Base-by-base conservation (phyloP, 1,140 invertebrate genomes). In the Rhyzopertha dominica region DNA sequence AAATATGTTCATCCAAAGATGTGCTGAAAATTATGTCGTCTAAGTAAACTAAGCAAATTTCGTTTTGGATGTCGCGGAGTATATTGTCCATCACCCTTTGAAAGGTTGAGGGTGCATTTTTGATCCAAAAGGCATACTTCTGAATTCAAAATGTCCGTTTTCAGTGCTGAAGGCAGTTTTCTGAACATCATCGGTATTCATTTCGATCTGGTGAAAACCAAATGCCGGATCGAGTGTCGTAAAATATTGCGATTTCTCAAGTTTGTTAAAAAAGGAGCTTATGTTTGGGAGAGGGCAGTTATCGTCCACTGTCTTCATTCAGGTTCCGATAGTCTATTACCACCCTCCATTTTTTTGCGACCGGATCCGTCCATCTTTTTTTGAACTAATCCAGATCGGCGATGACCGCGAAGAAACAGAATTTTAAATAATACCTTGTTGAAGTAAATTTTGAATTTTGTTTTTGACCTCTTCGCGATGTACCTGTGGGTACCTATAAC, bases 81-180 rank as follows among this genome's bases (percentile, higher is more conserved):
- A 35, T 18, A 18, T 35, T 18, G 20, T 35, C 5, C 32, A 35
- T 35, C 14, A 35, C 32, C 3, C 32, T n/a, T n/a, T 35, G 5
- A 18, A 35, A 35, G 5, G 32, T 35, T 12, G 5, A 14, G 4
- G 32, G 14, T 3, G 32, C 32, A 19, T 35, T 35, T 35, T 35
- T 35, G n/a, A 35, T 5, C 32, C 32, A 35, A 35, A 35, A 35
- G 32, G 32, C 32, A 35, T 35, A 4, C 32, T 3, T n/a, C 3
- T n/a, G 20, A 18, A 35, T 10, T 35, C 14, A 17, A 16, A 35
- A 4, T 35, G 32, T 18, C 14, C 13, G 10, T 35, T 35, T 5
- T 35, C 32, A 4, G 13, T 14, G 20, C 20, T 35, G 10, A 35
- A 35, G 3, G 32, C 32, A 18, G 32, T 35, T 35, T 35, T 35